Evolutionary conservation across 2,113 vertebrate species (phyloP).

Genomic region (Corythornis madagascariensis): DNA sequence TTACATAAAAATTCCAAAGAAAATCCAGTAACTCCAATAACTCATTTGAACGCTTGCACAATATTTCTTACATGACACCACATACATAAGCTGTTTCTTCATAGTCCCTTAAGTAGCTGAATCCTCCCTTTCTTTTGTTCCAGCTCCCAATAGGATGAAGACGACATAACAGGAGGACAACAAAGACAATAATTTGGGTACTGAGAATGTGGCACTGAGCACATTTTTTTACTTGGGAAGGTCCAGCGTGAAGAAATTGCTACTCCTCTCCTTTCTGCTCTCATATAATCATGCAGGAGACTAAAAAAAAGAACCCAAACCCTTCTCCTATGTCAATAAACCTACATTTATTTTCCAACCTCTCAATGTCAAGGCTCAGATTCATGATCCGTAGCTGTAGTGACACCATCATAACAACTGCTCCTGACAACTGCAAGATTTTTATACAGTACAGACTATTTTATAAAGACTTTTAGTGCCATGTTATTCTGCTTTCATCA

Average conservation of each 20-base stretch:
- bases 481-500: neutral
- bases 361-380: neutral
- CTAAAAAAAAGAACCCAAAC: neutral
- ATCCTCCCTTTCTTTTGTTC: constrained; percentile 35
- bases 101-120: neutral
- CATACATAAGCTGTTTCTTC: neutral
- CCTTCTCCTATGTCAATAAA: neutral
- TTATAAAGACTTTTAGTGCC: neutral
- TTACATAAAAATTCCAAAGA: neutral
- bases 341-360: neutral
- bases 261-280: neutral
- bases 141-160: constrained; percentile 72
- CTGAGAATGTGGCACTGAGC: neutral
- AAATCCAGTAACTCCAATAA: neutral
- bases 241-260: neutral
- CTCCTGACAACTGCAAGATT: neutral
- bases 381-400: neutral
- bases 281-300: neutral
- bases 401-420: neutral
- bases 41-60: neutral
- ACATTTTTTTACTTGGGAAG: neutral
- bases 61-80: neutral
- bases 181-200: constrained; percentile 46
- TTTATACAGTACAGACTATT: neutral
- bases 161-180: constrained; percentile 42